Conservation (phyloP, 1,140 invertebrate species). For the Leptonema lineaticorne region DNA sequence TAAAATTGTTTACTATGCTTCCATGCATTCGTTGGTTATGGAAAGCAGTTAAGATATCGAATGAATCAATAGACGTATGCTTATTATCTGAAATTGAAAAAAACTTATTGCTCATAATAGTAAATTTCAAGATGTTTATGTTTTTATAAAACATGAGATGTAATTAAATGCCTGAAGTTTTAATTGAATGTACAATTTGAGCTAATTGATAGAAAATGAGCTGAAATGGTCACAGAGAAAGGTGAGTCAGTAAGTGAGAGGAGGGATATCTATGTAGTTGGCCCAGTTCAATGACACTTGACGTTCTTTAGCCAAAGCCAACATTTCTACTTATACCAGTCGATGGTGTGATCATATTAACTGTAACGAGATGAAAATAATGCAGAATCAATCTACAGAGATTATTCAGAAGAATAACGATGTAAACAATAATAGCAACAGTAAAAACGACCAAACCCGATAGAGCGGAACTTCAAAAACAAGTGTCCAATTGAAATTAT, state of each 20-base stretch:
- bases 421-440: no score
- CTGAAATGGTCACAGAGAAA: neutral
- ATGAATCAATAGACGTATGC: neutral
- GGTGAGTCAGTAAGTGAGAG: neutral
- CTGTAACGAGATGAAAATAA: no score
- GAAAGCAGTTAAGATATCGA: neutral
- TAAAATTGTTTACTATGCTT: no score
- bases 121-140: neutral
- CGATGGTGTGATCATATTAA: no score
- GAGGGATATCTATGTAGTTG: neutral
- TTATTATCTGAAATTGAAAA: neutral
- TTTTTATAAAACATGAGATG: neutral
- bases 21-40: no score
- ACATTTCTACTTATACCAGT: no score
- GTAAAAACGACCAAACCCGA: no score
- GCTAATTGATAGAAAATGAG: neutral
- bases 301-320: neutral
- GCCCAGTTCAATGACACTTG: conserved; percentile 19
- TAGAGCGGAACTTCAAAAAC: no score
- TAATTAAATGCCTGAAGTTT: neutral
- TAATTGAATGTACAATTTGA: neutral
- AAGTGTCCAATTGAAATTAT: no score
- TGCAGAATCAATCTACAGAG: no score
- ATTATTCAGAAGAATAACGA: no score
- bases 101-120: conserved; percentile 6